Evolutionary conservation across 2,113 vertebrate genomes (phyloP).

Genomic region (Eulacestoma nigropectus): DNA sequence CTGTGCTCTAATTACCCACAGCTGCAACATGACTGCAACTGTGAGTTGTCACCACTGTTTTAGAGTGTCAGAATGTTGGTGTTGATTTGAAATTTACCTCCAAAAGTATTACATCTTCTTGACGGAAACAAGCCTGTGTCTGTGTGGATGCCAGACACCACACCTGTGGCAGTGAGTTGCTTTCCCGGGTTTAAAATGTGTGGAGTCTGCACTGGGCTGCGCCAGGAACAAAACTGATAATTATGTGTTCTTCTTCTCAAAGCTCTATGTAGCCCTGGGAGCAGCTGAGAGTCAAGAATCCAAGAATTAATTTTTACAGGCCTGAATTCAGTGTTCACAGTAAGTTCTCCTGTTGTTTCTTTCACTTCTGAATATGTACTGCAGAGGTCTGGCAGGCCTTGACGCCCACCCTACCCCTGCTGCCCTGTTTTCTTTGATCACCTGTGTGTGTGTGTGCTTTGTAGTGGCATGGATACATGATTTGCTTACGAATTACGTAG

Average conservation of each 20-base stretch:
- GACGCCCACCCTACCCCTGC: not conserved
- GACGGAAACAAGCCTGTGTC: not conserved
- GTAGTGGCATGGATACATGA: not conserved
- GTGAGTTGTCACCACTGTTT: not conserved
- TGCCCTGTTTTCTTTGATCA: not conserved
- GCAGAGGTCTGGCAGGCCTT: not conserved
- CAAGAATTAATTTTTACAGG: not conserved
- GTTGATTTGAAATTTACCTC: not conserved
- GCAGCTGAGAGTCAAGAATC: not conserved
- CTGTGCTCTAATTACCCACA: not conserved
- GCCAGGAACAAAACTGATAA: not conserved
- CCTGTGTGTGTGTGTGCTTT: not conserved
- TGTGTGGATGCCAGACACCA: not conserved
- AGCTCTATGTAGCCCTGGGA: not conserved
- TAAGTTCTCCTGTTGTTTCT: not conserved
- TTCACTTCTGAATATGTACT: not conserved
- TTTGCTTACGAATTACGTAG: not conserved
- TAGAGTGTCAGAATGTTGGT: not conserved
- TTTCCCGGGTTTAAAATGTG: not conserved
- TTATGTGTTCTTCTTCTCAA: not conserved
- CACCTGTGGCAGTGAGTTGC: not conserved
- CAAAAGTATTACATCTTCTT: not conserved
- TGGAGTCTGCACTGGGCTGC: not conserved
- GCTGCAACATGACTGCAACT: not conserved
- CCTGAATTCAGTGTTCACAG: not conserved